Conservation (phyloP, 2,797 vertebrate species). For the Gallirallus australis region DNA sequence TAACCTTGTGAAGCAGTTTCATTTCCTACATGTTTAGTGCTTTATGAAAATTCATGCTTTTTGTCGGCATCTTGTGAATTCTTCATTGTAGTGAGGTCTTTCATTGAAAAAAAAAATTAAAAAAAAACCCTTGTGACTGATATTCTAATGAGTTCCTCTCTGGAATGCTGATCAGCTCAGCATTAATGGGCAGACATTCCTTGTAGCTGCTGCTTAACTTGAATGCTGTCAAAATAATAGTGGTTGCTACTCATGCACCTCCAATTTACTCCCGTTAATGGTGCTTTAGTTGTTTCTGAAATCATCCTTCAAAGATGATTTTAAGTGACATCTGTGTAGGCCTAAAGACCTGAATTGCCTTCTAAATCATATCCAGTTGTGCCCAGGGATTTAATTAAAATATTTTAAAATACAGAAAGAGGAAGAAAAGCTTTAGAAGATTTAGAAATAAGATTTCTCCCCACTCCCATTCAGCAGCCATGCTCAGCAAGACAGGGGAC, state of each 20-base stretch:
- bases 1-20: slow-evolving; percentile 54
- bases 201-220: slow-evolving; percentile 35
- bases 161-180: slow-evolving; percentile 19
- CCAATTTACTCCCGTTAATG: slow-evolving; percentile 16
- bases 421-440: not conserved
- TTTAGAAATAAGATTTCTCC: not conserved
- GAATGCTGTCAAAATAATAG: slow-evolving; percentile 49
- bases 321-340: slow-evolving; percentile 57
- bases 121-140: not conserved
- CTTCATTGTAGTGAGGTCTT: not conserved
- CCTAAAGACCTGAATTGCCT: slow-evolving; percentile 51
- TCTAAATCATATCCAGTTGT: slow-evolving; percentile 34
- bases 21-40: slow-evolving; percentile 48
- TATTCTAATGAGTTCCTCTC: not conserved
- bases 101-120: not conserved
- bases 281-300: slow-evolving; percentile 52
- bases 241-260: slow-evolving; percentile 12
- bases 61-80: slow-evolving; percentile 39
- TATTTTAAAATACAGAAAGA: slow-evolving; percentile 2
- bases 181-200: not conserved
- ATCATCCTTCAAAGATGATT: slow-evolving; percentile 56
- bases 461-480: not conserved
- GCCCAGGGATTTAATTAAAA: slow-evolving; percentile 58
- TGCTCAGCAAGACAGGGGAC: not conserved
- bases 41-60: slow-evolving; percentile 55